phyloP scores from a whole-genome alignment of 1,140 invertebrate species.

The Eupeodes corollae region DNA sequence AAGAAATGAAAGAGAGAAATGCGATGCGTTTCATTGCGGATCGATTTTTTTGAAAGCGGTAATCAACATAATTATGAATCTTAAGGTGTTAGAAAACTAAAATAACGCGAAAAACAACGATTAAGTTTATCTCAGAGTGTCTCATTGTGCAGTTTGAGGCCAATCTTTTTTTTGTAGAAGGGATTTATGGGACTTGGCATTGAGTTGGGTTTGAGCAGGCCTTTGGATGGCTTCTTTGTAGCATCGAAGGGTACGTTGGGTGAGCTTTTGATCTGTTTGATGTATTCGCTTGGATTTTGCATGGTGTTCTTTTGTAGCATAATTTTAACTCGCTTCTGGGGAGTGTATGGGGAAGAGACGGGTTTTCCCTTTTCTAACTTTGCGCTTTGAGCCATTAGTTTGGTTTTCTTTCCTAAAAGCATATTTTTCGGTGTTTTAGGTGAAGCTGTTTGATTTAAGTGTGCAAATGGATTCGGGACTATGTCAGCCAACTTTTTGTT shows the following conservation, averaged over 20 bases:
- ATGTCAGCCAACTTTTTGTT: slow-evolving; percentile 10
- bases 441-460: slow-evolving; percentile 3
- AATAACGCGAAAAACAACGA: too few relatives aligned
- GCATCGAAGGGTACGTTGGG: slow-evolving; percentile 64
- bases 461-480: slow-evolving; percentile 12
- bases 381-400: slow-evolving; percentile 8
- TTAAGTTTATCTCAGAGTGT: slow-evolving; percentile 17
- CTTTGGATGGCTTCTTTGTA: slow-evolving; percentile 49
- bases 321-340: slow-evolving; percentile 47
- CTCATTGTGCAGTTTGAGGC: slow-evolving; percentile 25
- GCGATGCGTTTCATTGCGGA: too few relatives aligned
- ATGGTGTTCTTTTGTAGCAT: slow-evolving; percentile 51
- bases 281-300: slow-evolving; percentile 57
- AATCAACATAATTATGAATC: too few relatives aligned
- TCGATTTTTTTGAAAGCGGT: too few relatives aligned
- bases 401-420: neutral
- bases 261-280: slow-evolving; percentile 51
- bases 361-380: neutral
- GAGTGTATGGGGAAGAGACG: neutral
- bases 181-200: slow-evolving; percentile 64
- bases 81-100: too few relatives aligned
- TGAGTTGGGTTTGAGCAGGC: slow-evolving; percentile 54
- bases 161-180: slow-evolving; percentile 50
- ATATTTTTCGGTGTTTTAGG: slow-evolving; percentile 6
- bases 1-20: too few relatives aligned